Evolutionary conservation across 2,888 invertebrate genomes (phyloP).

Genomic region (Epinotia bilunana): DNA sequence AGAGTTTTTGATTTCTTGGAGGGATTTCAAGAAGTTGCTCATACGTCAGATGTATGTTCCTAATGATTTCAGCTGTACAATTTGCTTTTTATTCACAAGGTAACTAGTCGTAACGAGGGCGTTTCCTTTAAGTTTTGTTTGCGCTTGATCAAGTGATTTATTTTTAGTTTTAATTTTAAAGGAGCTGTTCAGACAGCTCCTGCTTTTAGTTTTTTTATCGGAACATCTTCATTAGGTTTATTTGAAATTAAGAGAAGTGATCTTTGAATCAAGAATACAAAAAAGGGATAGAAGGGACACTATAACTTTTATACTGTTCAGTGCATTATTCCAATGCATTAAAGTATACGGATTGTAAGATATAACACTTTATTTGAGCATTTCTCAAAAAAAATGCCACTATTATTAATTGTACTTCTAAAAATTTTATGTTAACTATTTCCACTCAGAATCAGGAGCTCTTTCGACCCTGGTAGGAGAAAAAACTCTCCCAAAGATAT

Average conservation of each 20-base stretch:
- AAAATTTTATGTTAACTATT: too few species aligned
- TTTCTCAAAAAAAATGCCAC: too few species aligned
- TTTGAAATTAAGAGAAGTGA: constrained; percentile 25
- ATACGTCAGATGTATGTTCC: constrained; percentile 79
- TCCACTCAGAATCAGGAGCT: too few species aligned
- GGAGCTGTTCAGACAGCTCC: constrained; percentile 61
- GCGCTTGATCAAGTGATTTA: constrained; percentile 58
- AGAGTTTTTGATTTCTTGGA: constrained; percentile 78
- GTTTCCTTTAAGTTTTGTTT: constrained; percentile 64
- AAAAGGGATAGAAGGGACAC: constrained; percentile 9
- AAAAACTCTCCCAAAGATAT: too few species aligned
- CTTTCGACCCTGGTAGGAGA: too few species aligned
- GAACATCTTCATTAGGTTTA: constrained; percentile 33
- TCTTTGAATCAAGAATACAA: constrained; percentile 11
- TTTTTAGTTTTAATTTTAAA: constrained; percentile 53
- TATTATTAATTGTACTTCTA: too few species aligned
- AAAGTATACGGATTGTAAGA: too few species aligned
- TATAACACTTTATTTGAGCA: too few species aligned
- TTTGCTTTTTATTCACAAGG: constrained; percentile 68
- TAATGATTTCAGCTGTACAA: constrained; percentile 78
- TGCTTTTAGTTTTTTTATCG: constrained; percentile 49
- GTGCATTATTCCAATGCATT: too few species aligned
- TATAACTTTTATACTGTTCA: neutral
- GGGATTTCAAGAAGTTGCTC: constrained; percentile 75
- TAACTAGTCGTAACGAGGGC: constrained; percentile 72